Conservation (phyloP, 2,888 invertebrate genomes). For the Acanthoscelides obtectus region DNA sequence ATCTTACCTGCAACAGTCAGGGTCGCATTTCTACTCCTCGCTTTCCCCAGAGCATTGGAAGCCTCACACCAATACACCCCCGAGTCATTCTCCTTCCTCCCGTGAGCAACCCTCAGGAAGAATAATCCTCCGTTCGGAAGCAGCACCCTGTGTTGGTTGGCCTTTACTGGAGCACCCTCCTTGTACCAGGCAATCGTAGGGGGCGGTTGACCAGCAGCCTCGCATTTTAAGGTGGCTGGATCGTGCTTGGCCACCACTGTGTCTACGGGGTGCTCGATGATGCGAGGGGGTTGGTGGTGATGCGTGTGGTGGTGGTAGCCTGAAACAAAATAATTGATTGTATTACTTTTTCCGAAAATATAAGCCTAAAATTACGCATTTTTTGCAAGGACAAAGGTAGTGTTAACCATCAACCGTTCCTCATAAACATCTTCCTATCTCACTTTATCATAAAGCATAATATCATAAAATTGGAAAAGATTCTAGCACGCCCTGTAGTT, state of each 20-base stretch:
- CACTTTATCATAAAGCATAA: too few species aligned
- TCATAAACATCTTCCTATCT: too few species aligned
- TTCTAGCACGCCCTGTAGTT: too few species aligned
- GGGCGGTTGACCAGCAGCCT: slow-evolving; percentile 76
- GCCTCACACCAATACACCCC: slow-evolving; percentile 90
- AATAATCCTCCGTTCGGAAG: slow-evolving; percentile 79
- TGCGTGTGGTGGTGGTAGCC: neutral
- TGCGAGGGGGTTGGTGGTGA: slow-evolving; percentile 63
- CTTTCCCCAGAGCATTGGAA: slow-evolving; percentile 74
- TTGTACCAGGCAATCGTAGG: slow-evolving; percentile 83
- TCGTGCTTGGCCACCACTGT: slow-evolving; percentile 87
- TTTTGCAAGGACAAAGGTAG: too few species aligned
- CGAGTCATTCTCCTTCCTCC: slow-evolving; percentile 78
- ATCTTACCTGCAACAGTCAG: slow-evolving; percentile 77
- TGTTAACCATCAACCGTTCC: too few species aligned
- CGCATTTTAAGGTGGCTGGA: slow-evolving; percentile 90
- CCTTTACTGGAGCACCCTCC: slow-evolving; percentile 61
- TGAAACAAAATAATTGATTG: neutral
- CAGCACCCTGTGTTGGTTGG: slow-evolving; percentile 69
- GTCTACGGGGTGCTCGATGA: slow-evolving; percentile 87
- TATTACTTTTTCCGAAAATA: too few species aligned
- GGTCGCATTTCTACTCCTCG: slow-evolving; percentile 78
- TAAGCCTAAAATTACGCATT: too few species aligned
- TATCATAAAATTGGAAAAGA: too few species aligned
- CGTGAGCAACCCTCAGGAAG: slow-evolving; percentile 75